Evolutionary conservation across 2,797 vertebrate genomes (phyloP).

Genomic region (Pogonophryne albipinna): DNA sequence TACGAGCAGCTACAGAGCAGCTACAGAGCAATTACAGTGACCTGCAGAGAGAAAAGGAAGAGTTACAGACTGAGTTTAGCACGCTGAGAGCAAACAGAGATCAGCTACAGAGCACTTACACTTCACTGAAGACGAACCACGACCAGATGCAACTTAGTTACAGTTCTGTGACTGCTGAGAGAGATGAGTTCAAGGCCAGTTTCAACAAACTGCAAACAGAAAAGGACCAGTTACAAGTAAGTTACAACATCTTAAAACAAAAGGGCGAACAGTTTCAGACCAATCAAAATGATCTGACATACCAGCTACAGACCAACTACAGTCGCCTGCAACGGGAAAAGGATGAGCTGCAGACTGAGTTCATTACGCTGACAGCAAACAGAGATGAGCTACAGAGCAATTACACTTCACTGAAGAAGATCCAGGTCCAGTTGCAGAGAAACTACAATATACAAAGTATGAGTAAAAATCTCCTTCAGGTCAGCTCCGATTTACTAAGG

Average conservation of each 20-base stretch:
- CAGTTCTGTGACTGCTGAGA: background rate
- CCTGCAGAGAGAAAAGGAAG: slow-evolving; percentile 1
- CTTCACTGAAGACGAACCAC: background rate
- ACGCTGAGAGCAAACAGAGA: background rate
- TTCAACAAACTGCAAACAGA: slow-evolving; percentile 7
- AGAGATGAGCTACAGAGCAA: slow-evolving; percentile 26
- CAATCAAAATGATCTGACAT: slow-evolving; percentile 9
- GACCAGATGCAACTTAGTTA: slow-evolving; percentile 16
- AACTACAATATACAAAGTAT: background rate
- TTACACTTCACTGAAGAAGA: slow-evolving; percentile 4
- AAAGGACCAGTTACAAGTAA: slow-evolving; percentile 2
- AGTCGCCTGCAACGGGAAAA: background rate
- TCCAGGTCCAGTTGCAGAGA: slow-evolving; percentile 9
- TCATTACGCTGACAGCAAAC: background rate
- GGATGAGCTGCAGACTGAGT: background rate
- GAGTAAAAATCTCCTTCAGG: background rate
- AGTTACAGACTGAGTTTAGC: background rate
- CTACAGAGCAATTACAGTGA: background rate
- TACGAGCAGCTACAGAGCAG: background rate
- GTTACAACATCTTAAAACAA: background rate
- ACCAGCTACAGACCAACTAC: background rate
- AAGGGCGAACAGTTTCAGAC: background rate
- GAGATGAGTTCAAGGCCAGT: slow-evolving; percentile 3
- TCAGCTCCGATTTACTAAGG: slow-evolving; percentile 3
- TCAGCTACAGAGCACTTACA: slow-evolving; percentile 26